Base-by-base conservation (phyloP, 1,140 invertebrate genomes). In the Adoxophyes honmai region DNA sequence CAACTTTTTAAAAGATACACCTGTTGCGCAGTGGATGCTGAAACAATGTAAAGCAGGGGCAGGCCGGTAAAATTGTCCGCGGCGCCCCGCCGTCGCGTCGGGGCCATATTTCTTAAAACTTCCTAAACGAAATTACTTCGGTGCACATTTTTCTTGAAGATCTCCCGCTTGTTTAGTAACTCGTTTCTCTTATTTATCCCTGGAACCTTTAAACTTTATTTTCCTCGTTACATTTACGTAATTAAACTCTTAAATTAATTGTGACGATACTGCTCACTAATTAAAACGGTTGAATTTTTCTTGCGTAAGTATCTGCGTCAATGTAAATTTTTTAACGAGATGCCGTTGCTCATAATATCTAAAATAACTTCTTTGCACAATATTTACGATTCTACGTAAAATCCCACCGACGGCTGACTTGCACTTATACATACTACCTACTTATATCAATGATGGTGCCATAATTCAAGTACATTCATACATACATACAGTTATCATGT, bases 81-180 rank as follows among this genome's bases (percentile, higher is more conserved):
- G 6, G 2, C 21, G 2, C 21, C 21, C 6, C 42, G 11, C 7
- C 11, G 21, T 10, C 42, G 18, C 42, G 42, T 48, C 42, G 21
- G 42, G 21, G 28, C 21, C 42, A 28, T 48, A 48, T 42, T 60
- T 51, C 28, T 37, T 15, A 35, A 59, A 71, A 71, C 52, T 65
- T 68, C 18, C 51, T 52, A 62, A 71, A 71, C 59, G 34, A 60
- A 60, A 68, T 71, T 71, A 71, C 60, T 28, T 14, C 13, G 57
- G 53, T 55, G 18, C 52, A 65, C 55, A 65, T 71, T 68, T 71
- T 67, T 71, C 60, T 59, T 54, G 14, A 38, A 48, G 36, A 35
- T 57, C 18, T 42, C 15, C 42, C 53, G 9, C 36, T 48, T 59
- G 57, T 59, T 59, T 28, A 54, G 15, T 14, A 48, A 59, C 38